phyloP scores from a whole-genome alignment of 2,113 vertebrate species.

The Dryoscopus gambensis region DNA sequence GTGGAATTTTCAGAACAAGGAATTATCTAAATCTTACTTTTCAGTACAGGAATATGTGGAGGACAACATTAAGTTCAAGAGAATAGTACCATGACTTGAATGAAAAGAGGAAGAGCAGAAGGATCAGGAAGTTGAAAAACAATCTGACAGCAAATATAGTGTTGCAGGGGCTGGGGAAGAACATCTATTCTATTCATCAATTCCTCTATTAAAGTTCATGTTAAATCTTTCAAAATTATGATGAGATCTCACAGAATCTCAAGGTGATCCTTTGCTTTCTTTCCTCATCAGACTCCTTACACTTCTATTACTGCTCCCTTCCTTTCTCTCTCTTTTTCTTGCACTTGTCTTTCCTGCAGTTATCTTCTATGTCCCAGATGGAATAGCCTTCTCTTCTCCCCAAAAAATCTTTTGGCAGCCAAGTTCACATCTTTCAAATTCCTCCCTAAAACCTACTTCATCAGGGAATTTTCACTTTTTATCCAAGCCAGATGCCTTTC shows the following conservation, averaged over 20 bases:
- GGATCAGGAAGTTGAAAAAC: neutral
- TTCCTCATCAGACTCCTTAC: neutral
- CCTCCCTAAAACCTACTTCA: conserved; percentile 7
- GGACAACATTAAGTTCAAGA: neutral
- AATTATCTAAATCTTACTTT: neutral
- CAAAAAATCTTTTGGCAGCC: neutral
- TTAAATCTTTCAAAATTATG: neutral
- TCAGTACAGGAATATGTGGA: neutral
- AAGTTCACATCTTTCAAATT: conserved; percentile 16
- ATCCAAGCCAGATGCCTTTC: conserved; percentile 6
- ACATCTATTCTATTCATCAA: too few relatives aligned
- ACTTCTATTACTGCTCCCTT: neutral
- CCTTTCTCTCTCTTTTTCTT: neutral
- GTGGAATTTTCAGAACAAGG: neutral
- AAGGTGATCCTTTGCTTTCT: neutral
- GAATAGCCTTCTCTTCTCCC: neutral
- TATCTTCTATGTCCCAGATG: neutral
- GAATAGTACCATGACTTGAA: neutral
- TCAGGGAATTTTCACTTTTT: conserved; percentile 18
- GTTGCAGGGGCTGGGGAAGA: neutral
- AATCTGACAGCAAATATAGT: neutral
- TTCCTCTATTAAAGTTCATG: neutral
- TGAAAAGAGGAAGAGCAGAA: neutral
- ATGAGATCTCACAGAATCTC: neutral
- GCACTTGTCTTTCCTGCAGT: neutral